Evolutionary conservation across 1,140 invertebrate species (phyloP), one percentile per base, ranked within the genome.

Genomic region (Dreissena polymorpha): DNA sequence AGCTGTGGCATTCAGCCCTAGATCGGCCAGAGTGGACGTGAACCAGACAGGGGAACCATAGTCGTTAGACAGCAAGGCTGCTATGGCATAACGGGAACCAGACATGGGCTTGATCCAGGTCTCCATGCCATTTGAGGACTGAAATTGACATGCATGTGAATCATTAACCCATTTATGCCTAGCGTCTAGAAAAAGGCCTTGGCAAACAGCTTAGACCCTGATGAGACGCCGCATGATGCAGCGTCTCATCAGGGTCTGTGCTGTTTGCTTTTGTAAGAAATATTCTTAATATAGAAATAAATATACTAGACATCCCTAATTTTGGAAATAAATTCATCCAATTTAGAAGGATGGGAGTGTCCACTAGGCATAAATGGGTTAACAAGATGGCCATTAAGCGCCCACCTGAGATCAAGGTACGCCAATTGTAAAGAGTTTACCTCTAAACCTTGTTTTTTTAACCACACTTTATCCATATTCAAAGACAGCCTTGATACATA

Each of bases 1-100:
- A 84, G 94, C 94, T 16, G 95, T 94, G 89, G 95, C 95, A 72
- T 95, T 95, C 0, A 98, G 93, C 39, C 96, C 97, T 49, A 98
- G 93, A 91, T 98, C 97, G 83, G 95, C 95, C 14, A 98, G 91
- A 0, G 96, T 83, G 8, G 79, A 29, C 0, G 63, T 73, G 18
- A 86, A 71, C 39, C 27, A 64, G 2, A 49, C 25, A 1, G 90
- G 88, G 25, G 29, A 67, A 23, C 89, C 91, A 76, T 85, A 73
- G 53, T 82, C 78, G 69, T 86, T 55, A 25, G 80, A 67, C 71
- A 90, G 88, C 18, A 92, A 53, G 72, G 92, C 83, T 23, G 87
- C 88, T 49, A 91, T 39, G 3, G 89, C 89, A 29, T 71, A 82
- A 71, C 84, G 70, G 55, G 50, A 50, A 16, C 81, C 64, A 10